phyloP scores from a whole-genome alignment of 2,797 vertebrate genomes.

The Crenuchus spilurus region DNA sequence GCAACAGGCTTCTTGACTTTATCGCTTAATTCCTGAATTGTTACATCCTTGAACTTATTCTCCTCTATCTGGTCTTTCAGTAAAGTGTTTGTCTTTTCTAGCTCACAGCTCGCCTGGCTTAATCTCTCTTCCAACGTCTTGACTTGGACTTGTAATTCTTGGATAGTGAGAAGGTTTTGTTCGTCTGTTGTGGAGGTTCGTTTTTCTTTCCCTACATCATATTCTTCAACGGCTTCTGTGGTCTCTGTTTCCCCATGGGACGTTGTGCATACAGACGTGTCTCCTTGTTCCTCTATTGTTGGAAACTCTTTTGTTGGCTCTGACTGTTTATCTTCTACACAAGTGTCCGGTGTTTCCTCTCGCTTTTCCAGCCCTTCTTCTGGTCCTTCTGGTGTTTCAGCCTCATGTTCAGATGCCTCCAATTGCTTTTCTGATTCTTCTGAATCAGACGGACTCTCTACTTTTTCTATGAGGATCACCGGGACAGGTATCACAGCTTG shows the following conservation, averaged over 20 bases:
- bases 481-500: slow-evolving; percentile 41
- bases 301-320: slow-evolving; percentile 48
- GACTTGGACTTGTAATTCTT: slow-evolving; percentile 80
- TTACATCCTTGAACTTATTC: slow-evolving; percentile 83
- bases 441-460: slow-evolving; percentile 56
- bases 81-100: slow-evolving; percentile 77
- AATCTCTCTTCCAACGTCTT: slow-evolving; percentile 81
- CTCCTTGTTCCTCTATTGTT: slow-evolving; percentile 39
- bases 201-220: slow-evolving; percentile 63
- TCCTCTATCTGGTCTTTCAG: slow-evolving; percentile 83
- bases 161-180: slow-evolving; percentile 48
- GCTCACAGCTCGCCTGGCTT: slow-evolving; percentile 79
- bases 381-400: slow-evolving; percentile 52
- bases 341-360: slow-evolving; percentile 28
- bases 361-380: slow-evolving; percentile 48
- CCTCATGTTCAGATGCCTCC: slow-evolving; percentile 58
- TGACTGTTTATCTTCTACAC: slow-evolving; percentile 45
- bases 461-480: slow-evolving; percentile 56
- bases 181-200: not conserved
- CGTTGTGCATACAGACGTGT: not conserved
- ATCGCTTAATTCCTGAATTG: slow-evolving; percentile 82
- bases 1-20: slow-evolving; percentile 55
- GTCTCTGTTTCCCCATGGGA: slow-evolving; percentile 53
- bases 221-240: slow-evolving; percentile 56
- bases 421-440: slow-evolving; percentile 47